These are phyloP conservation scores for Pomatorhinus ruficollis DNA, from an alignment of 2,113 vertebrate genomes.

Conservation along the genomic window DNA sequence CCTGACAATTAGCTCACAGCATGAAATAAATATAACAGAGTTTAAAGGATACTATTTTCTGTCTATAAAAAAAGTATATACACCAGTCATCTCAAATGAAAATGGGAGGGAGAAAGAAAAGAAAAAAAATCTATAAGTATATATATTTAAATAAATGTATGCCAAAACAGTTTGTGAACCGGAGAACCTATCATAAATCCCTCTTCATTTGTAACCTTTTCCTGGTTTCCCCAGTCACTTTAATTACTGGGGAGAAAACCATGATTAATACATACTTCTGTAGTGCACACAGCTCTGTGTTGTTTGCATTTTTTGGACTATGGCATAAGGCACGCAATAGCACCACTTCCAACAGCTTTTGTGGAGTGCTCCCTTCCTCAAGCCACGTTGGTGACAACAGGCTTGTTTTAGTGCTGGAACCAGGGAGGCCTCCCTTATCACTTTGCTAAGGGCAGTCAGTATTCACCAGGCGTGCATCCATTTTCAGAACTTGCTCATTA, in stretches of 20 bases:
- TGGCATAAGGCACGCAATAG: neutral
- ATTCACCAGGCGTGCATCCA: neutral
- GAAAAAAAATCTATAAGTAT: neutral
- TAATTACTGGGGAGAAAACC: neutral
- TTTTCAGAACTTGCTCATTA: neutral
- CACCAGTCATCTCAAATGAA: neutral
- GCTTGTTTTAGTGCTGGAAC: neutral
- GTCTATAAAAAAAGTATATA: neutral
- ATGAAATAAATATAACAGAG: neutral
- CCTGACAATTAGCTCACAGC: neutral
- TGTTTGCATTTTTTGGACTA: neutral
- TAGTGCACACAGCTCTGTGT: neutral
- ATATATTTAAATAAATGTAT: neutral
- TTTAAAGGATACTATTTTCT: neutral
- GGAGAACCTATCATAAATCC: neutral
- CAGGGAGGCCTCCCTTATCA: neutral
- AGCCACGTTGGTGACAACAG: neutral
- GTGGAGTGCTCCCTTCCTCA: neutral
- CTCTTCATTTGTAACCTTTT: neutral
- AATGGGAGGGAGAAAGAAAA: neutral
- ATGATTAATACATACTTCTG: neutral
- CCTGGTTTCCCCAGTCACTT: neutral
- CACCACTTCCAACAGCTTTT: neutral
- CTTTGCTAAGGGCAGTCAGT: neutral
- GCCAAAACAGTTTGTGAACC: accelerated